These are phyloP conservation scores for Dioctria linearis DNA, from an alignment of 2,888 invertebrate species.

Conservation along the genomic window DNA sequence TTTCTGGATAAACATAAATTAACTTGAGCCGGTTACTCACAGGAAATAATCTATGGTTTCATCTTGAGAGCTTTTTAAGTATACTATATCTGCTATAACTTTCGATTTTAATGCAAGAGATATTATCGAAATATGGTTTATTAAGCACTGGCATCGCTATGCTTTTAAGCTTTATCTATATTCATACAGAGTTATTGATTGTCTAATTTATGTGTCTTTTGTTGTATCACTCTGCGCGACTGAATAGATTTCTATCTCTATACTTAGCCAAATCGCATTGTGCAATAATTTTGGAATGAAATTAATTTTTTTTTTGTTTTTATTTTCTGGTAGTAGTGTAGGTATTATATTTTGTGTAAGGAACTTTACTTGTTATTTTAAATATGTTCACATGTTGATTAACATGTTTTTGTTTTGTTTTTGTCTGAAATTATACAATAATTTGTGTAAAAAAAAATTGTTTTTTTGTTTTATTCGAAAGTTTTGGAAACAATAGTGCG, in stretches of 20 bases:
- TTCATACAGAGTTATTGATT: neutral
- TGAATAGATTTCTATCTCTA: conserved; percentile 11
- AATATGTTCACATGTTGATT: no score
- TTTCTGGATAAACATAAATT: conserved; percentile 26
- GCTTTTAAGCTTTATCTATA: neutral
- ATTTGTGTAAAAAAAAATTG: no score
- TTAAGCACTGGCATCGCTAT: no score
- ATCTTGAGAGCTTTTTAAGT: neutral
- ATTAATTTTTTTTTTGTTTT: conserved; percentile 14
- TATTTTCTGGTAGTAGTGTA: no score
- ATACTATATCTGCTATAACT: neutral
- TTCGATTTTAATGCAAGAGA: conserved; percentile 1
- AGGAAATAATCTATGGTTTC: neutral
- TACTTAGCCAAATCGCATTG: conserved; percentile 2
- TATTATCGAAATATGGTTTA: no score
- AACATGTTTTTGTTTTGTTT: no score
- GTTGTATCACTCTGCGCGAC: neutral
- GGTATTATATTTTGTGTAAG: no score
- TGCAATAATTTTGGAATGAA: conserved; percentile 25
- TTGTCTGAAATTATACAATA: no score
- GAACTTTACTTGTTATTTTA: no score
- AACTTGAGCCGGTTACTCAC: conserved; percentile 12
- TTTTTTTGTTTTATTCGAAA: no score
- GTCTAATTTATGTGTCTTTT: conserved; percentile 21
- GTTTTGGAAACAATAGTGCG: no score